Evolutionary conservation across 2,797 vertebrate genomes (phyloP), one percentile per base, ranked within the genome.

Genomic region (Xerus rutilus): DNA sequence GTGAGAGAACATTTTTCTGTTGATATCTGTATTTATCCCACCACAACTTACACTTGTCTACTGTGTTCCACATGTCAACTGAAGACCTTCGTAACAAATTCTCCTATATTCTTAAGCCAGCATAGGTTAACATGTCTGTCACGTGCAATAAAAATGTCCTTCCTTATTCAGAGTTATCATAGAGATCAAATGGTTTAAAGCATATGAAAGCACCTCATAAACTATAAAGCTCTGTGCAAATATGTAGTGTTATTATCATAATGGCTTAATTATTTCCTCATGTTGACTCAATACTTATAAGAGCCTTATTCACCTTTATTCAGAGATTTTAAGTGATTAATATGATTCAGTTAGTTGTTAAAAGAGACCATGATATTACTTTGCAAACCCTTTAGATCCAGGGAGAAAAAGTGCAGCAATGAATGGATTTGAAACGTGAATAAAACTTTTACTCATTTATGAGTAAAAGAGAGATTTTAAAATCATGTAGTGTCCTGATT

Each of bases 111-210:
- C 35, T 91, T 57, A 90, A 18, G 4, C 10, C 32, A 92, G 2
- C 52, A 25, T 25, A 79, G 17, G 49, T 91, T 91, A 87, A 25
- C 79, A 64, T 49, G 35, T 67, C 43, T 84, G 45, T 28, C 7
- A 49, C 25, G 23, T 62, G 7, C 23, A 84, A 69, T 84, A 0
- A 43, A 93, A 91, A 1, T 67, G 1, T 14, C 45, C 57, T 94
- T 67, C 65, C 23, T 93, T 85, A 78, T 23, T 65, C 21, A 35
- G 39, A 73, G 9, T 77, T 76, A 91, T 72, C 81, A 8, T 64
- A 91, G 21, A 89, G 30, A 96, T 69, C 73, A 91, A 94, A 30
- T 28, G 39, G 28, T 92, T 78, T 70, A 73, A 86, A 67, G 45
- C 76, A 76, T 62, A 79, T 76, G 10, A 89, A 91, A 86, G 32